Percentiles rank a stretch among this genome's conserved stretches.
Conservation (phyloP, 2,888 invertebrate genomes). For the Sesia bembeciformis region DNA sequence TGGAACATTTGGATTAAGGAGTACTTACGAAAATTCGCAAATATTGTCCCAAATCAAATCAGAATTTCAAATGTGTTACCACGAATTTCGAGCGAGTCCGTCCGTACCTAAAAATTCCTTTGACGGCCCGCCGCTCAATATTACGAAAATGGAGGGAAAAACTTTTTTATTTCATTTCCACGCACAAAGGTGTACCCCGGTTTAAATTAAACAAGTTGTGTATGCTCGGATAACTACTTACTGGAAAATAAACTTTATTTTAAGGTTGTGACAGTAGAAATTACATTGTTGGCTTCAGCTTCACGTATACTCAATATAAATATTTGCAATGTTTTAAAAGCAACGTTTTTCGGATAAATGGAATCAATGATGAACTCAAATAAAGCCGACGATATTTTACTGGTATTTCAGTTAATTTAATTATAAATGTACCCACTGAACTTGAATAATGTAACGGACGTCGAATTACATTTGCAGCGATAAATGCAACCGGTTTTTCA, state of each 20-base stretch:
- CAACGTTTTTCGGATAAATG: constrained; percentile 28
- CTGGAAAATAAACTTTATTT: neutral
- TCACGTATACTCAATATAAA: constrained; percentile 29
- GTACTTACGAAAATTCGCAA: too few species aligned
- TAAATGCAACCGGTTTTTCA: too few species aligned
- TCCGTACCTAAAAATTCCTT: constrained; percentile 13
- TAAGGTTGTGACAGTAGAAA: neutral
- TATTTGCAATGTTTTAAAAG: constrained; percentile 34
- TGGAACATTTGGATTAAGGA: too few species aligned
- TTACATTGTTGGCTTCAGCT: neutral
- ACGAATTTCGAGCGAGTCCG: too few species aligned
- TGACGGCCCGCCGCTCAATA: constrained; percentile 24
- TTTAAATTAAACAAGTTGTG: constrained; percentile 42
- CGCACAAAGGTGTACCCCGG: constrained; percentile 40
- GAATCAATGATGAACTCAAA: constrained; percentile 24
- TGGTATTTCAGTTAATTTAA: constrained; percentile 6
- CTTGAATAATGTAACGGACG: too few species aligned
- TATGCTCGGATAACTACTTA: neutral
- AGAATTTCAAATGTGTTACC: too few species aligned
- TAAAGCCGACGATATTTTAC: constrained; percentile 4
- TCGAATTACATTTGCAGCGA: too few species aligned
- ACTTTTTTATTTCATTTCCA: constrained; percentile 39
- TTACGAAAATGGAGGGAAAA: constrained; percentile 26
- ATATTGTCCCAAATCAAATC: too few species aligned
- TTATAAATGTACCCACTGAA: neutral